Conservation (phyloP, 2,113 vertebrate species). For the Microcebus tavaratra region DNA sequence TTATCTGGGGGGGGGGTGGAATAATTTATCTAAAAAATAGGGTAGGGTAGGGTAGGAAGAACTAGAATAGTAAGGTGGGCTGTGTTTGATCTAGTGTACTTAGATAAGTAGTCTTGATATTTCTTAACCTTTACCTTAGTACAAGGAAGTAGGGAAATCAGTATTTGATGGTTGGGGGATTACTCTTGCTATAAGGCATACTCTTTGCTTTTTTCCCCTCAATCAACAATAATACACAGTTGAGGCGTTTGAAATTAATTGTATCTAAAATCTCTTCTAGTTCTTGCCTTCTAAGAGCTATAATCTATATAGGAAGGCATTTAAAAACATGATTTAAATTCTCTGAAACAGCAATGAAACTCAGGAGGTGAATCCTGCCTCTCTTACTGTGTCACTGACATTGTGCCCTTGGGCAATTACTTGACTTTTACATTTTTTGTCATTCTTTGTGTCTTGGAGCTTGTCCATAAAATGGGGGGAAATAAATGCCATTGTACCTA, state of each 20-base stretch:
- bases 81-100: not conserved
- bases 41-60: not conserved
- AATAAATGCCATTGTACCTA: not conserved
- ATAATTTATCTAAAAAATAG: not conserved
- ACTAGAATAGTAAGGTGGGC: not conserved
- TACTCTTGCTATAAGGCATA: not conserved
- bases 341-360: not conserved
- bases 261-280: not conserved
- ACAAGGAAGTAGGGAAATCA: not conserved
- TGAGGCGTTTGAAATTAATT: conserved; percentile 10
- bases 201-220: not conserved
- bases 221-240: not conserved
- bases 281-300: not conserved
- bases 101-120: not conserved
- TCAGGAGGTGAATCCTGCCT: not conserved
- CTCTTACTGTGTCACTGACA: not conserved
- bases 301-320: not conserved
- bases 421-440: conserved; percentile 42
- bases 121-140: conserved; percentile 10
- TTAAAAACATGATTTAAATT: conserved; percentile 39
- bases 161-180: not conserved
- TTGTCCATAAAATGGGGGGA: not conserved
- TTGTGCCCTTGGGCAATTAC: not conserved
- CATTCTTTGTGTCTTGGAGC: conserved; percentile 12
- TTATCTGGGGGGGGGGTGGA: not conserved